Base-by-base conservation (phyloP, 2,113 vertebrate species). In the Notarius lentiginosus region DNA sequence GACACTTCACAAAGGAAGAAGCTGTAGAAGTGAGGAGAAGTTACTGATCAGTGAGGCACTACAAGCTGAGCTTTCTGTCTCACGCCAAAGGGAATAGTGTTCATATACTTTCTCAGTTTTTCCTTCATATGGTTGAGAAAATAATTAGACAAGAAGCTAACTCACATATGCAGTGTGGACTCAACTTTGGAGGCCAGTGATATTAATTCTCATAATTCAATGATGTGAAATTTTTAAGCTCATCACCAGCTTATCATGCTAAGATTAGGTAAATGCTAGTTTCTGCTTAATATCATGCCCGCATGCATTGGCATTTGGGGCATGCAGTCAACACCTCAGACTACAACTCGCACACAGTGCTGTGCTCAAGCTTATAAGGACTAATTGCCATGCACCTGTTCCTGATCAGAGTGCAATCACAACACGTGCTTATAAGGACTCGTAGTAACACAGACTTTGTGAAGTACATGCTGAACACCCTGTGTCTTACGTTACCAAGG, bases 51-150 rank as follows among this genome's bases (percentile, higher is more conserved):
- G 61, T 10, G 11, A 63, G 55, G n/a, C 12, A 22, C 11, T 15
- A 65, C 56, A 73, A 87, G 60, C 55, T 83, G 86, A 89, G 87
- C 89, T 91, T 88, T 93, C 89, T 56, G 56, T 79, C 20, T 34
- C 18, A 56, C 49, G 11, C 51, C 11, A 68, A 5, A 51, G 2
- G 30, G 51, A 68, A 53, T 51, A 22, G n/a, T 51, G 11, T 85
- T 79, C n/a, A 66, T 79, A 65, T 22, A 27, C 20, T 79, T 66
- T 77, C 14, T 20, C 14, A 76, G 34, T 85, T 47, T 53, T 7
- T 79, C 17, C 11, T 85, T 79, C 15, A 65, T 27, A 79, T 34
- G 2, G 8, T 79, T 79, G n/a, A 27, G 7, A 75, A 61, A 27
- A 63, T 27, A 68, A 56, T 30, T 66, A 30, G 56, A 76, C 72